Conservation (phyloP, 2,113 vertebrate genomes). For the Lophochroa leadbeateri region DNA sequence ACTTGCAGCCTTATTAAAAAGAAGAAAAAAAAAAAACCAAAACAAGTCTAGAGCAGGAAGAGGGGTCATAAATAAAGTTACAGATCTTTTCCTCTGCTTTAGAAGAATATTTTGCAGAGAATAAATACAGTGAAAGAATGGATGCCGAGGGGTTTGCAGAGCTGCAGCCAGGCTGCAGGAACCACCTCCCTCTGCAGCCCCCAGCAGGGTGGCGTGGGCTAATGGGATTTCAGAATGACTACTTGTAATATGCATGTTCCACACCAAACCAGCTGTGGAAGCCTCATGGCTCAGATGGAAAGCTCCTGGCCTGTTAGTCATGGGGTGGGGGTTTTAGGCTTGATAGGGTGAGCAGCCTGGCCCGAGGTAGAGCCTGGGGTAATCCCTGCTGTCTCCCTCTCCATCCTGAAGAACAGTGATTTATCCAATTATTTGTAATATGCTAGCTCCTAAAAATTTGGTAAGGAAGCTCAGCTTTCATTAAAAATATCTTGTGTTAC, state of each 20-base stretch:
- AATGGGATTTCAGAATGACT: rapidly evolving
- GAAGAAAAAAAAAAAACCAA: not conserved
- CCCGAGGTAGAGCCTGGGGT: not conserved
- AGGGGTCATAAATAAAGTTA: not conserved
- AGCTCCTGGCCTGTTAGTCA: rapidly evolving
- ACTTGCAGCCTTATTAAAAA: not conserved
- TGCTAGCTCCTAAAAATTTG: not conserved
- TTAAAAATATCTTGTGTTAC: not conserved
- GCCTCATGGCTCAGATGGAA: rapidly evolving
- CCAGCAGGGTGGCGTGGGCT: rapidly evolving
- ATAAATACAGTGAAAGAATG: not conserved
- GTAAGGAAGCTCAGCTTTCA: not conserved
- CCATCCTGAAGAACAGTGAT: not conserved
- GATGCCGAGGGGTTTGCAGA: not conserved
- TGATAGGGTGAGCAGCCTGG: not conserved
- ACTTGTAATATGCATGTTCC: not conserved
- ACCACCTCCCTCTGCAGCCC: rapidly evolving
- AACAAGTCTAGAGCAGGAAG: not conserved
- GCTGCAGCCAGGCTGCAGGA: not conserved
- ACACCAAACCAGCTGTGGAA: not conserved
- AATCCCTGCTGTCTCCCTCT: not conserved
- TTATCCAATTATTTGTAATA: not conserved
- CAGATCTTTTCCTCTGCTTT: not conserved
- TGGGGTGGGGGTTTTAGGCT: rapidly evolving
- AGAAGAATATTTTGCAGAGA: not conserved